These are phyloP conservation scores for Hemibagrus guttatus DNA, from an alignment of 2,797 vertebrate genomes.

Conservation along the genomic window DNA sequence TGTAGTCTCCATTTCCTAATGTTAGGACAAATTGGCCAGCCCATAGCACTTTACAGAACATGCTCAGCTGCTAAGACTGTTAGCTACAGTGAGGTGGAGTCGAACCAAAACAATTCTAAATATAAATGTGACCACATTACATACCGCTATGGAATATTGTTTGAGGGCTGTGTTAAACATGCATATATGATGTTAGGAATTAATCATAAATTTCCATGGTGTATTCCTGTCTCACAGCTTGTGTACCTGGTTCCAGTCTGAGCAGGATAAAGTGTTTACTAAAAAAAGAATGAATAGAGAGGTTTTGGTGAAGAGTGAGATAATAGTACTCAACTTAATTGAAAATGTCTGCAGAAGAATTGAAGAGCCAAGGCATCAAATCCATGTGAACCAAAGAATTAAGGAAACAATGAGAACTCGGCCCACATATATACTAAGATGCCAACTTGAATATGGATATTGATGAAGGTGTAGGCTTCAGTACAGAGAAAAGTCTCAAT, in stretches of 20 bases:
- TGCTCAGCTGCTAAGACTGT: neutral
- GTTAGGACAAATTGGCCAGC: neutral
- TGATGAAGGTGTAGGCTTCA: neutral
- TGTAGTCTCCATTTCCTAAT: neutral
- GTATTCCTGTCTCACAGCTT: neutral
- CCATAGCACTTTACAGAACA: neutral
- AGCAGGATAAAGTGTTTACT: neutral
- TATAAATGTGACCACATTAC: neutral
- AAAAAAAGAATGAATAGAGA: neutral
- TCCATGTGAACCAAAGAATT: neutral
- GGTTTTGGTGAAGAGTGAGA: neutral
- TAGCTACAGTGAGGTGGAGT: neutral
- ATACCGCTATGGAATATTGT: neutral
- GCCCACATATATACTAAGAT: neutral
- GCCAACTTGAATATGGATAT: neutral
- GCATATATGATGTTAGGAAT: neutral
- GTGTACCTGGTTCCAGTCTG: neutral
- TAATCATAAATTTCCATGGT: neutral
- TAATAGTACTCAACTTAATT: neutral
- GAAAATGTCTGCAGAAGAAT: neutral
- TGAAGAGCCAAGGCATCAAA: neutral
- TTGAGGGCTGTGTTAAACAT: neutral
- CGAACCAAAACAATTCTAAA: neutral
- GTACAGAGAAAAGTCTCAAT: neutral
- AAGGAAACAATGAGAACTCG: neutral